phyloP scores from a whole-genome alignment of 2,888 invertebrate genomes.

The Polyommatus icarus region DNA sequence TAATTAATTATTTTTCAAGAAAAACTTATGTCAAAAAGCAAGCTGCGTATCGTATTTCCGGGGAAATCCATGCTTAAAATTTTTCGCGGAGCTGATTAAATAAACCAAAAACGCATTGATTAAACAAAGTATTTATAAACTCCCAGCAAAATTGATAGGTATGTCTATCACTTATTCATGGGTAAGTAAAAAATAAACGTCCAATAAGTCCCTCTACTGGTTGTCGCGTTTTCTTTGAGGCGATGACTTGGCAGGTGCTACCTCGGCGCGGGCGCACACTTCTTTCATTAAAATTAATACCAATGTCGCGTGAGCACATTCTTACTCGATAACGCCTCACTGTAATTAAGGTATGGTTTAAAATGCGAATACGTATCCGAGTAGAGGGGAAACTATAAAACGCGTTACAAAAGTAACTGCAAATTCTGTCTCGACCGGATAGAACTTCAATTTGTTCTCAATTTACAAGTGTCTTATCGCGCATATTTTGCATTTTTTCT shows the following conservation, averaged over 20 bases:
- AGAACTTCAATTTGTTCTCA: too few relatives aligned
- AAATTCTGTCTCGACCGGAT: background rate
- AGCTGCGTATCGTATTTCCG: too few relatives aligned
- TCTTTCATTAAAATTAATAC: constrained; percentile 81
- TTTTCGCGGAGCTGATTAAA: background rate
- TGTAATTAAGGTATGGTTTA: constrained; percentile 76
- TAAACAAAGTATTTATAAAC: background rate
- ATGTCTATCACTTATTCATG: constrained; percentile 7
- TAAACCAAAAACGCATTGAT: background rate
- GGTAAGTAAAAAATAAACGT: constrained; percentile 36
- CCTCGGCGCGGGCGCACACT: constrained; percentile 68
- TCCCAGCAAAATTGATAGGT: constrained; percentile 8
- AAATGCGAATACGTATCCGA: constrained; percentile 42
- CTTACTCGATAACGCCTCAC: constrained; percentile 79
- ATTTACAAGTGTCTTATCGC: too few relatives aligned
- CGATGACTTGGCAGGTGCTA: constrained; percentile 72
- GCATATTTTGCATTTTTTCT: too few relatives aligned
- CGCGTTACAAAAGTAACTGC: background rate
- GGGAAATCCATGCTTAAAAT: background rate
- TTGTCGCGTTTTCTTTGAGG: constrained; percentile 60
- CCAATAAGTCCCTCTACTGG: constrained; percentile 29
- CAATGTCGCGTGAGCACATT: constrained; percentile 80
- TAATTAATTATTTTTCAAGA: background rate
- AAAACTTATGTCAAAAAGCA: background rate
- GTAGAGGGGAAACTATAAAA: background rate